Evolutionary conservation across 2,888 invertebrate species (phyloP).

Genomic region (Thereva nobilitata): DNA sequence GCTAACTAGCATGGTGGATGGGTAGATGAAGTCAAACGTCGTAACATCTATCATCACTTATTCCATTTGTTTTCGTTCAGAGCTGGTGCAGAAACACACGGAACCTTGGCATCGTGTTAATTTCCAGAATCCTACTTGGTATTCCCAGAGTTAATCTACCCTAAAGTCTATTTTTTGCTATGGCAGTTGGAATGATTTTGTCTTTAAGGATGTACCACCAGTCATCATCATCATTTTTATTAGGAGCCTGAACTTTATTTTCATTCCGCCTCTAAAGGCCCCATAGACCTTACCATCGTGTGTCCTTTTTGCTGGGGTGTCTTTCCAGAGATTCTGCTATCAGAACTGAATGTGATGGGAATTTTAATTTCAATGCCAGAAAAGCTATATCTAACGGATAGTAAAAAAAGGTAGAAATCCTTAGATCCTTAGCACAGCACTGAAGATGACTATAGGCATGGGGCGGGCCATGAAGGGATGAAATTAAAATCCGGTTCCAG

Average conservation of each 20-base stretch:
- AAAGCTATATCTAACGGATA: conserved; percentile 12
- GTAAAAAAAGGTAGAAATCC: conserved; percentile 8
- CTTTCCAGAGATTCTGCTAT: conserved; percentile 24
- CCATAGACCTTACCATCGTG: conserved; percentile 3
- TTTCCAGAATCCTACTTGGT: conserved; percentile 29
- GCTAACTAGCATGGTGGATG: too few species aligned
- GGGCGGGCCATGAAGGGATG: not conserved
- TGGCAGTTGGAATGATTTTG: conserved; percentile 31
- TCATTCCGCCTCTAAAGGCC: conserved; percentile 17
- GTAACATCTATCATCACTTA: conserved; percentile 19
- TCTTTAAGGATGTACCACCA: conserved; percentile 27
- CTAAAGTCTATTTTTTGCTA: conserved; percentile 23
- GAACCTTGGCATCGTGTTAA: conserved; percentile 14
- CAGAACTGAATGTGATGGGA: conserved; percentile 26
- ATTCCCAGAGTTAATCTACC: conserved; percentile 28
- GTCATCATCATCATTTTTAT: conserved; percentile 26
- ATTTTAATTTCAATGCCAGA: conserved; percentile 29
- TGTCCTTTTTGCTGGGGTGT: not conserved
- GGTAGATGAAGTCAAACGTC: conserved; percentile 2
- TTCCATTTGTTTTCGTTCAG: conserved; percentile 17
- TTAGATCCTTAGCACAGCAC: not conserved
- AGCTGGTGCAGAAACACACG: not conserved
- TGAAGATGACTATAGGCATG: conserved; percentile 2
- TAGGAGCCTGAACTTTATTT: conserved; percentile 20
- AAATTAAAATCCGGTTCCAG: conserved; percentile 29